Base-by-base conservation (phyloP, 2,797 vertebrate species). In the Thunnus albacares region DNA sequence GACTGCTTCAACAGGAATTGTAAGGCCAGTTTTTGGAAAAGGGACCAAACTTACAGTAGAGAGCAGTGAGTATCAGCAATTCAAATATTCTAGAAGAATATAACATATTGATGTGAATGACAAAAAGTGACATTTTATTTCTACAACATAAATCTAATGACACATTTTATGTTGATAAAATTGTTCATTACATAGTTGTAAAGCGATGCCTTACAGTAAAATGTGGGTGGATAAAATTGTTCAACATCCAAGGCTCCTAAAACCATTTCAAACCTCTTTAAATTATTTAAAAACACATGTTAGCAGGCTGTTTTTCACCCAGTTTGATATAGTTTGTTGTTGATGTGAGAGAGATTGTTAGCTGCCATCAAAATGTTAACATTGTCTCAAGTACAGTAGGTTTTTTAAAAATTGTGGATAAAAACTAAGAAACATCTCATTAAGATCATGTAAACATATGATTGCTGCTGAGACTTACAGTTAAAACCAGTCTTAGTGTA, bases 21-120 rank as follows among this genome's bases (percentile, higher is more conserved):
- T 6, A 18, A 79, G 18, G 43, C 14, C 53, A 15, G 1, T 28
- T 8, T 81, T 76, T 81, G 67, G 60, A 60, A 20, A 57, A 58
- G 72, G 72, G 13, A 45, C 45, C 22, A 63, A 53, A 65, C 28
- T 79, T 8, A 0, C 17, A 5, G 18, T 79, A 0, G 43, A 71
- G 5, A 58, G 1, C 38, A 35, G 80, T 79, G 49, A 82, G 76
- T 79, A 65, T 43, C 2, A 38, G 20, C 1, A 26, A 9, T 20
- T 53, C 64, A 20, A 45, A 47, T 0, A 43, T 28, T 26, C 13
- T 9, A 33, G 1, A 30, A 4, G 11, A 52, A 38, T 14, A 45
- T 6, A 14, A 28, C 10, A 26, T 47, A 63, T 63, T 15, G 10
- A 14, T 56, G 2, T 26, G 22, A 24, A 24, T 24, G 24, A 24